A percentile compares a stretch with the other conserved stretches of the same genome.
phyloP scores from a whole-genome alignment of 2,888 invertebrate genomes.

The Lepidocyrtinus sp. region DNA sequence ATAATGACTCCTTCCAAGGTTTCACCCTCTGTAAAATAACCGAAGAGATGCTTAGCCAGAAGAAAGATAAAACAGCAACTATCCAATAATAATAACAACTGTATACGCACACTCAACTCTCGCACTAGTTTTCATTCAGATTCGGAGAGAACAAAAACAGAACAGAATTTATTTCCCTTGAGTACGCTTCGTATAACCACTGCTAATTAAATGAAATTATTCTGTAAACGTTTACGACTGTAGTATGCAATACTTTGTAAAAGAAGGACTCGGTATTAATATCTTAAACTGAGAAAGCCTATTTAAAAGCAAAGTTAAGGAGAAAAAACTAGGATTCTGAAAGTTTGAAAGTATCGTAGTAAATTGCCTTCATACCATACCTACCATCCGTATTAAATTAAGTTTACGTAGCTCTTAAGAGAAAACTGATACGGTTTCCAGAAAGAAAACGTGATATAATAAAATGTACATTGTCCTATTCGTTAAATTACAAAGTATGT shows the following conservation, averaged over 20 bases:
- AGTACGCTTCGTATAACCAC: too few species aligned
- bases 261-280: conserved; percentile 34
- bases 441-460: too few species aligned
- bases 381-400: neutral
- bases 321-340: conserved; percentile 36
- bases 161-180: too few species aligned
- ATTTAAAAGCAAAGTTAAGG: conserved; percentile 53
- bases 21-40: neutral
- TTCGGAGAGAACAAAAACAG: too few species aligned
- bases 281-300: conserved; percentile 30
- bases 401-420: neutral
- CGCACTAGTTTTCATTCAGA: too few species aligned
- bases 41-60: too few species aligned
- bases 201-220: too few species aligned
- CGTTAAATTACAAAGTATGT: conserved; percentile 46
- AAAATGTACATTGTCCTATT: conserved; percentile 56
- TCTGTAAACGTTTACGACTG: conserved; percentile 23
- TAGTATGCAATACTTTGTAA: conserved; percentile 46
- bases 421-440: neutral
- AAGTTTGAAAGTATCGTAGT: conserved; percentile 26
- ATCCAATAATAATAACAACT: conserved; percentile 24
- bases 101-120: too few species aligned
- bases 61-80: too few species aligned
- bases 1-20: neutral
- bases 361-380: conserved; percentile 11